Percentiles rank a stretch among this genome's conserved stretches.
phyloP scores from a whole-genome alignment of 2,113 vertebrate species.

The Isichthys henryi region DNA sequence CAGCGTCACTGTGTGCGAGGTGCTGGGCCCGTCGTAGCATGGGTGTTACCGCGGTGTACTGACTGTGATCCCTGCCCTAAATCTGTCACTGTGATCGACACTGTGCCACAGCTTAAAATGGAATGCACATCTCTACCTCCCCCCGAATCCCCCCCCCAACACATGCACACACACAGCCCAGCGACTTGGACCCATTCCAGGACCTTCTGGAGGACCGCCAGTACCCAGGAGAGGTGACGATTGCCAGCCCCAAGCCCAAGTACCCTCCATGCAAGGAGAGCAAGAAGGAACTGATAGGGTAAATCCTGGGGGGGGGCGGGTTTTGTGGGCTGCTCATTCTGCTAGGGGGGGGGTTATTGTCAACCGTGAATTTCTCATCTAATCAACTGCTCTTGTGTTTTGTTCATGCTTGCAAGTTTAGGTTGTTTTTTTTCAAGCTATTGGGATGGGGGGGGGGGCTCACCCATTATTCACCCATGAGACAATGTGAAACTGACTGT shows the following conservation, averaged over 20 bases:
- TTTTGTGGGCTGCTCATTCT: not conserved
- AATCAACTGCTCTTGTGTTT: not conserved
- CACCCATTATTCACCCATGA: not conserved
- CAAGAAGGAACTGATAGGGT: conserved; percentile 98
- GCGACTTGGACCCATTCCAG: conserved; percentile 89
- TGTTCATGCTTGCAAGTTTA: not conserved
- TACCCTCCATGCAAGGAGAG: conserved; percentile 89
- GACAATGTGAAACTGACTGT: not conserved
- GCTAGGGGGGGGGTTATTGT: not conserved
- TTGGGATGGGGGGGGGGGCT: not conserved
- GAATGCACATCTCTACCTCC: conserved; percentile 23
- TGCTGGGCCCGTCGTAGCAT: not conserved
- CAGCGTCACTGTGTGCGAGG: not conserved
- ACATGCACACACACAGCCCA: conserved; percentile 57
- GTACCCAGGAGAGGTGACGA: conserved; percentile 80
- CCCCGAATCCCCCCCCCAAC: conserved; percentile 13
- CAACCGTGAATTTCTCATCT: not conserved
- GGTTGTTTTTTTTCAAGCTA: not conserved
- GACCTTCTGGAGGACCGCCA: conserved; percentile 87
- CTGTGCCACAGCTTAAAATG: not conserved
- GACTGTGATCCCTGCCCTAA: conserved; percentile 7
- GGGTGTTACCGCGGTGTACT: not conserved
- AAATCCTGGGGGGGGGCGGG: conserved; percentile 57
- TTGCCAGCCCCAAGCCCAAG: conserved; percentile 92
- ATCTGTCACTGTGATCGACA: conserved; percentile 16